Conservation (phyloP, 2,113 vertebrate species). For the Crocuta crocuta region DNA sequence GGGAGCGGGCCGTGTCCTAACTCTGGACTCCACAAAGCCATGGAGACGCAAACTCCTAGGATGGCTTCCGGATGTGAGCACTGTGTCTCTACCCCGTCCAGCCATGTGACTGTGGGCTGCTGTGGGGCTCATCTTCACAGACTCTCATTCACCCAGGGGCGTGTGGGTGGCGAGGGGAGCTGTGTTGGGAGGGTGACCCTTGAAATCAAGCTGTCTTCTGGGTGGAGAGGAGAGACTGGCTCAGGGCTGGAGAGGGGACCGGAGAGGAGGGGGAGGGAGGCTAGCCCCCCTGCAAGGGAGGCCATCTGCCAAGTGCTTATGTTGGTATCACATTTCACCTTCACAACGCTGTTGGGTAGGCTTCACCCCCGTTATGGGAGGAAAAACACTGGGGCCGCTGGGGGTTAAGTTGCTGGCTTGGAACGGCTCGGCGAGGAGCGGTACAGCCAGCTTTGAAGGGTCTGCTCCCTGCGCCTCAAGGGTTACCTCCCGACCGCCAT, state of each 20-base stretch:
- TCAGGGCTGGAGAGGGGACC: not conserved
- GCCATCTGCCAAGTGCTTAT: not conserved
- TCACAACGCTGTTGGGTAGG: not conserved
- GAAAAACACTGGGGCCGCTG: not conserved
- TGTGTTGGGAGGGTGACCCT: not conserved
- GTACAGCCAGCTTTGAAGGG: not conserved
- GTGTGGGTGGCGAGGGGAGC: not conserved
- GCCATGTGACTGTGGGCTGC: accelerated
- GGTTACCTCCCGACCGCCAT: not conserved
- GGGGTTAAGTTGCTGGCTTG: not conserved
- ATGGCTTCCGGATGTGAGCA: not conserved
- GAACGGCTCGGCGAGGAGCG: not conserved
- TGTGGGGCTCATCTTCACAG: not conserved
- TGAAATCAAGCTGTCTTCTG: not conserved
- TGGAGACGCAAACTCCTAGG: not conserved
- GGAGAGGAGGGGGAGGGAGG: not conserved
- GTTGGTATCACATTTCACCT: too few species aligned
- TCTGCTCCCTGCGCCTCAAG: accelerated
- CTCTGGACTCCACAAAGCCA: not conserved
- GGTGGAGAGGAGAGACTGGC: not conserved
- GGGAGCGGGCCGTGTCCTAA: not conserved
- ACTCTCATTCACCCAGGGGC: not conserved
- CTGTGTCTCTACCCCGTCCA: not conserved
- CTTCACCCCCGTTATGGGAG: too few species aligned
- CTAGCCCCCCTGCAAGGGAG: accelerated